These are phyloP conservation scores for Limnephilus lunatus DNA, from an alignment of 2,888 invertebrate species.

Conservation along the genomic window DNA sequence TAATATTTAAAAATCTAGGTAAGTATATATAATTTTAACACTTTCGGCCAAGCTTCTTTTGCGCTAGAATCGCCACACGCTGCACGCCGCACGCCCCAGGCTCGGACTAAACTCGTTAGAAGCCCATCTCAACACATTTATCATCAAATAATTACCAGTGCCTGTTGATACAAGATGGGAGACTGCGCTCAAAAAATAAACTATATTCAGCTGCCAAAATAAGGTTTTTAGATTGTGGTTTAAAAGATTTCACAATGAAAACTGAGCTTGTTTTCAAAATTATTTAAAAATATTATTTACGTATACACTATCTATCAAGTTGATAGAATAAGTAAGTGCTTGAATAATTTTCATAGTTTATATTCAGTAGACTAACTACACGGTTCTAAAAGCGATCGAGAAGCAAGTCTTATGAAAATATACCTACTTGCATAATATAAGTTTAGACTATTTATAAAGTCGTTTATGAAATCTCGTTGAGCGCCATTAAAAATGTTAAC, in stretches of 20 bases:
- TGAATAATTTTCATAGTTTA: too few relatives aligned
- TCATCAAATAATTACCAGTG: constrained; percentile 10
- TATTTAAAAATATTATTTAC: too few relatives aligned
- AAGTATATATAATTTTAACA: not conserved
- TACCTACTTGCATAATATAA: too few relatives aligned
- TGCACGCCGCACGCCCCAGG: not conserved
- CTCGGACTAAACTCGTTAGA: constrained; percentile 15
- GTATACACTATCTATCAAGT: too few relatives aligned
- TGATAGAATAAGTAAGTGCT: too few relatives aligned
- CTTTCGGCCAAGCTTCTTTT: not conserved
- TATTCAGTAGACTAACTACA: too few relatives aligned
- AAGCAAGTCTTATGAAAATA: too few relatives aligned
- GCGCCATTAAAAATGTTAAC: too few relatives aligned
- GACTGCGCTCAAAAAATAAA: not conserved
- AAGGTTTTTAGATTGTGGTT: not conserved
- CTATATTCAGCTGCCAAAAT: not conserved
- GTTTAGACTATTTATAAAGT: too few relatives aligned
- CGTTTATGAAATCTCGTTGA: too few relatives aligned
- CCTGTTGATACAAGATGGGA: not conserved
- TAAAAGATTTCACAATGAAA: not conserved
- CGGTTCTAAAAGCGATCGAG: too few relatives aligned
- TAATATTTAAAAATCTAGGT: not conserved
- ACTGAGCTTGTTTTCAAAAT: not conserved
- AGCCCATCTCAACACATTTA: constrained; percentile 29
- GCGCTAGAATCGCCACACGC: not conserved